These are phyloP conservation scores for Holothuria glaberrima DNA, from an alignment of 35 echinoderm and acorn worm genomes.

Conservation along the genomic window DNA sequence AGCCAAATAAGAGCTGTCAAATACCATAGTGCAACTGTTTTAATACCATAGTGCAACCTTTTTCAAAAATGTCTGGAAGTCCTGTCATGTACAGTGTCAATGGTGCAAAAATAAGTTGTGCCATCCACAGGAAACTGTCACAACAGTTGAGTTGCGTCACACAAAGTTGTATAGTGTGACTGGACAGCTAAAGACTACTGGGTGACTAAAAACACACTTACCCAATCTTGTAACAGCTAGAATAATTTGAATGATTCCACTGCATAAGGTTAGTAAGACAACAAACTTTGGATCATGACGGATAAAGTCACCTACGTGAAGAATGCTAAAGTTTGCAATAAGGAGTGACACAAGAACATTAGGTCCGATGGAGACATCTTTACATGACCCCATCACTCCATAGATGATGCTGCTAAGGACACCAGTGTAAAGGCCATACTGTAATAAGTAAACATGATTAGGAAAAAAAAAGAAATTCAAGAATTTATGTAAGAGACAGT, in stretches of 20 bases:
- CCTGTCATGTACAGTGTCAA: background rate
- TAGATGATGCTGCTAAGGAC: constrained; percentile 38
- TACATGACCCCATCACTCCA: background rate
- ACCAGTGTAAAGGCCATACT: constrained; percentile 58
- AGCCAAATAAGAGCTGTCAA: no score
- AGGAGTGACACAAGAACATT: constrained; percentile 39
- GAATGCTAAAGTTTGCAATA: constrained; percentile 14
- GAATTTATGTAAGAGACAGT: no score
- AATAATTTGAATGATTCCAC: constrained; percentile 34
- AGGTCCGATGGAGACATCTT: constrained; percentile 52
- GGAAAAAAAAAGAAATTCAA: no score
- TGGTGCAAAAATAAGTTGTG: background rate
- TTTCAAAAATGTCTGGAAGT: no score
- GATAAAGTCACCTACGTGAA: constrained; percentile 17
- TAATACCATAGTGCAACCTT: no score
- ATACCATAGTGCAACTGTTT: no score
- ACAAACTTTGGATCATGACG: background rate
- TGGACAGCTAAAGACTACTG: no score
- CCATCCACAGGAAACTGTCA: background rate
- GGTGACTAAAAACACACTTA: background rate
- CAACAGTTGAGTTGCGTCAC: no score
- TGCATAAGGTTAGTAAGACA: constrained; percentile 38
- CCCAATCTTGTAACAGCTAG: constrained; percentile 41
- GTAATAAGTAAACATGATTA: background rate
- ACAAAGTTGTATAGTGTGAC: no score